Evolutionary conservation across 2,888 invertebrate species (phyloP), one percentile per base, ranked within the genome.

Genomic region (Trissolcus brochymenae): DNA sequence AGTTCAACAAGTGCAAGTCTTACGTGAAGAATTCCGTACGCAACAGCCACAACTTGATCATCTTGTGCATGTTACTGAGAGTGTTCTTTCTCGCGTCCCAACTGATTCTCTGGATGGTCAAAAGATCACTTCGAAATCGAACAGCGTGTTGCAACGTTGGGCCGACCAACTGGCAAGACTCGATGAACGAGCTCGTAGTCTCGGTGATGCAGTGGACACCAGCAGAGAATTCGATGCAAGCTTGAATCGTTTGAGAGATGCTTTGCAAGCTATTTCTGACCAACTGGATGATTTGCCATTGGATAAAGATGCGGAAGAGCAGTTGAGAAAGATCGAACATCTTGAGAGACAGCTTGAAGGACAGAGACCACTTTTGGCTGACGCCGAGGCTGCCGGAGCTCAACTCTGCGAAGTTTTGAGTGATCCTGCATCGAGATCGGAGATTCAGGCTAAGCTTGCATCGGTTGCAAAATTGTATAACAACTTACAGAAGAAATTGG

Each of bases 151-250:
- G 46, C 75, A 68, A 13, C 62, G 75, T 79, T 98, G 98, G 98
- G 93, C 95, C 72, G 95, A 96, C 81, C 91, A 98, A 66, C 88
- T 92, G 35, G 91, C 92, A 60, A 94, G 95, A 82, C 90, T 98
- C 65, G 96, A 96, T 84, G 95, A 96, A 82, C 93, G 98, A n/a
- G 96, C 97, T 0, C 94, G 94, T 43, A 95, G 94, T 74, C 90
- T 98, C 4, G 96, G 97, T 70, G 96, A 96, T 1, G 97, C 98
- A 0, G 96, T 96, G 2, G 97, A 97, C 84, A 96, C 97, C 7
- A 96, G 96, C 60, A 93, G 96, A 71, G 97, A 98, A 89, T 98
- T 98, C 88, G 97, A 97, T 90, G 95, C 96, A 0, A 95, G 95
- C 1, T 91, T 97, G 4, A 93, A 95, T 70, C 92, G 96, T 1